Evolutionary conservation across 2,888 invertebrate genomes (phyloP).

Genomic region (Koerneria pararmatus): DNA sequence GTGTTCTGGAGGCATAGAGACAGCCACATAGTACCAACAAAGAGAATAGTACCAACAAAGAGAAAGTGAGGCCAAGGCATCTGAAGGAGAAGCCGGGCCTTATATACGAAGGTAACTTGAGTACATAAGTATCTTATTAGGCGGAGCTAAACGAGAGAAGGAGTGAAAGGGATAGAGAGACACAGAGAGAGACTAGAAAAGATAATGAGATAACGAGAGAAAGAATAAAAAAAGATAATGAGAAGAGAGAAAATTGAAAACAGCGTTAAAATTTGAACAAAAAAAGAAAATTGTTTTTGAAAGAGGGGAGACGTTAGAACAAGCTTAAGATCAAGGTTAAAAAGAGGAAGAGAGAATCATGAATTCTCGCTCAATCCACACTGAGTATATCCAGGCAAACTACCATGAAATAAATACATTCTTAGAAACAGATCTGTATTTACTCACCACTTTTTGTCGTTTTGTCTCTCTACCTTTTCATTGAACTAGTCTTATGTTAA

Average conservation of each 20-base stretch:
- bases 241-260: background rate
- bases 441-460: background rate
- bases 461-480: background rate
- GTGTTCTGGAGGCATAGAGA: too few relatives aligned
- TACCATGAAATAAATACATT: too few relatives aligned
- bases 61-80: too few relatives aligned
- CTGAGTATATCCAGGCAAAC: background rate
- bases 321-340: background rate
- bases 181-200: background rate
- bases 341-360: background rate
- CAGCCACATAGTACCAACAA: constrained; percentile 8
- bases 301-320: background rate
- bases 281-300: background rate
- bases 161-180: background rate
- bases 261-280: constrained; percentile 4
- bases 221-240: background rate
- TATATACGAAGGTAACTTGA: constrained; percentile 14
- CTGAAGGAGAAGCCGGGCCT: background rate
- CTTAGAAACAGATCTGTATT: too few relatives aligned
- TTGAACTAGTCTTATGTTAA: background rate
- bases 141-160: background rate
- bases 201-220: background rate
- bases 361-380: background rate
- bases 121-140: constrained; percentile 4
- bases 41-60: constrained; percentile 9